These are phyloP conservation scores for Bothrops jararaca DNA, from an alignment of 2,113 vertebrate species.

Conservation along the genomic window DNA sequence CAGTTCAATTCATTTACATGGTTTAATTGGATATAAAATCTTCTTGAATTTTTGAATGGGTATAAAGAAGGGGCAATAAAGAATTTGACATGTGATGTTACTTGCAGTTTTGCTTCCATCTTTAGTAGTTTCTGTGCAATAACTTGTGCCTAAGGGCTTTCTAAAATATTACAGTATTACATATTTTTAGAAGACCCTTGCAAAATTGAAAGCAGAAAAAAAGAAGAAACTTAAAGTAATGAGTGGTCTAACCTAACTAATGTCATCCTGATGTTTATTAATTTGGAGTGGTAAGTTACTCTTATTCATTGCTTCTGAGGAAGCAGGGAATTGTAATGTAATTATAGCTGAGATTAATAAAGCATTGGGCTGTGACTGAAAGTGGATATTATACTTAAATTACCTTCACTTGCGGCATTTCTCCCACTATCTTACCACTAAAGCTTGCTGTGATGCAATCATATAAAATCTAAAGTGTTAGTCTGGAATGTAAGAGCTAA, in stretches of 20 bases:
- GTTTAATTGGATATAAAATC: neutral
- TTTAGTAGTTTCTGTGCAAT: neutral
- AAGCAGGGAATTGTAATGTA: neutral
- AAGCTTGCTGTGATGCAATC: slow-evolving; percentile 57
- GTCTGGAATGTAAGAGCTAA: slow-evolving; percentile 35
- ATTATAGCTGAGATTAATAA: neutral
- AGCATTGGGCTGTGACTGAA: neutral
- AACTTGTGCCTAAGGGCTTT: neutral
- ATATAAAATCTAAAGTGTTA: slow-evolving; percentile 31
- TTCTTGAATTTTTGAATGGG: neutral
- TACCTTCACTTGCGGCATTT: slow-evolving; percentile 45
- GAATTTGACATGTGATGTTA: neutral
- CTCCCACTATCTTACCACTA: slow-evolving; percentile 46
- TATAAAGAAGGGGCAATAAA: neutral
- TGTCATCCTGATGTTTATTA: neutral
- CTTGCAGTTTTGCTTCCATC: neutral
- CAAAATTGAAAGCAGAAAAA: neutral
- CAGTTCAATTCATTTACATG: neutral
- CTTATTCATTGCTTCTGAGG: neutral
- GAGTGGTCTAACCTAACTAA: neutral
- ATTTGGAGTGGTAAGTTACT: neutral
- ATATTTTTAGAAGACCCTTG: neutral
- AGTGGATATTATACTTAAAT: slow-evolving; percentile 15
- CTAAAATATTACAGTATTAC: neutral
- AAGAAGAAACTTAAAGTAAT: neutral